Conservation (phyloP, 2,113 vertebrate genomes). For the Rutilus rutilus region DNA sequence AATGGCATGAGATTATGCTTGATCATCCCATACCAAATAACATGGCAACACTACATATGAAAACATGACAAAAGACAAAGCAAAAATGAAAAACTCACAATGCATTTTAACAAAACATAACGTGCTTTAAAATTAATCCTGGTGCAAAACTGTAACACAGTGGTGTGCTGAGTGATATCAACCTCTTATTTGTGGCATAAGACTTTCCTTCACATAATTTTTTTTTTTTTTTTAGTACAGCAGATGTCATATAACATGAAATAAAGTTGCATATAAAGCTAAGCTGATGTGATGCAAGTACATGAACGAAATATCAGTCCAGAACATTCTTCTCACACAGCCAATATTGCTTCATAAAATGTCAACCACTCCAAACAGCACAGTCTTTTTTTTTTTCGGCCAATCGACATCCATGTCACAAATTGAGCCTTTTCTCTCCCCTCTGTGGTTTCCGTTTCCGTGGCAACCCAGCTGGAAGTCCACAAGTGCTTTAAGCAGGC, state of each 20-base stretch:
- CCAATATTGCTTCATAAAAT: conserved; percentile 32
- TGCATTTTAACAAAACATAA: conserved; percentile 2
- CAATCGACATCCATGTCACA: conserved; percentile 22
- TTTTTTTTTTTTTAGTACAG: background rate
- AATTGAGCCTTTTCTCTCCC: conserved; percentile 32
- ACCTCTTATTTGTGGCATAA: background rate
- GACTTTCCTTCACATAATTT: background rate
- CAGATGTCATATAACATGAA: conserved; percentile 20
- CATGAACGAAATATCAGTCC: background rate
- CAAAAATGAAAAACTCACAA: background rate
- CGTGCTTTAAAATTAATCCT: background rate
- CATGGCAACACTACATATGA: background rate
- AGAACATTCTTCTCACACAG: conserved; percentile 10
- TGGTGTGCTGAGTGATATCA: background rate
- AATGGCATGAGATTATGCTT: background rate
- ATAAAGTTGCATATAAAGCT: conserved; percentile 14
- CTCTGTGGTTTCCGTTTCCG: conserved; percentile 24
- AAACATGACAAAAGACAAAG: background rate
- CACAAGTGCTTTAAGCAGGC: background rate
- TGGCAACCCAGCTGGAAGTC: conserved; percentile 42
- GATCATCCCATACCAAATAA: background rate
- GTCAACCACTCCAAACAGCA: conserved; percentile 27
- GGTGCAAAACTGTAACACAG: background rate
- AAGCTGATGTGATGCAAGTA: conserved; percentile 2
- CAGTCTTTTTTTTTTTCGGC: background rate